Percentiles rank a stretch among this genome's conserved stretches.
phyloP scores from a whole-genome alignment of 37 sponge, comb jelly and placozoan species.

The Crambe crambe region DNA sequence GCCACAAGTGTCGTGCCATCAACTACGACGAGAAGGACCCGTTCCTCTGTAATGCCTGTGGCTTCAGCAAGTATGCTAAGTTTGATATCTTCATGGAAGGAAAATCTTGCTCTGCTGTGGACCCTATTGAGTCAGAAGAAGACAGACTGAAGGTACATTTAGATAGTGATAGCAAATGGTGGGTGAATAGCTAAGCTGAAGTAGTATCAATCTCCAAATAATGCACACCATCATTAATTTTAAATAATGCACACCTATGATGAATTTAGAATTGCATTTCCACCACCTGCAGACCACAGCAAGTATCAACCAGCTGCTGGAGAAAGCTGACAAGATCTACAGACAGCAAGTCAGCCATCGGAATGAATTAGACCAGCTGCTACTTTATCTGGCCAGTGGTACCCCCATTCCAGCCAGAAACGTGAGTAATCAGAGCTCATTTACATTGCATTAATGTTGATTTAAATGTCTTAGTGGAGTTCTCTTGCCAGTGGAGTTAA shows the following conservation, averaged over 20 bases:
- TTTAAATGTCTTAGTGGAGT: too few species aligned
- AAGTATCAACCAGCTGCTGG: slow-evolving; percentile 79
- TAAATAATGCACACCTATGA: too few species aligned
- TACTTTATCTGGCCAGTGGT: slow-evolving; percentile 52
- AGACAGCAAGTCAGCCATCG: slow-evolving; percentile 73
- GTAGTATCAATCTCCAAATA: too few species aligned
- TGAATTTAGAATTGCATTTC: too few species aligned
- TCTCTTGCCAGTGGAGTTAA: slow-evolving; percentile 44
- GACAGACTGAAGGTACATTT: slow-evolving; percentile 88
- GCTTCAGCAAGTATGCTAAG: slow-evolving; percentile 92
- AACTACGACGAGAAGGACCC: slow-evolving; percentile 98
- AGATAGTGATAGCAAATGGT: too few species aligned
- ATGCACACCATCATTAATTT: too few species aligned
- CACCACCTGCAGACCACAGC: slow-evolving; percentile 44
- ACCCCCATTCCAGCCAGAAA: background rate
- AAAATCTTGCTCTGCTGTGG: slow-evolving; percentile 81
- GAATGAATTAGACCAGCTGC: slow-evolving; percentile 73
- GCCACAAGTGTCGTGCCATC: slow-evolving; percentile 96
- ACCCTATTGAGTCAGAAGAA: slow-evolving; percentile 91
- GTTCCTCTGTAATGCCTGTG: slow-evolving; percentile 93
- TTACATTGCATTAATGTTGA: too few species aligned
- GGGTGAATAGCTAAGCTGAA: too few species aligned
- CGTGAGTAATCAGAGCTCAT: too few species aligned
- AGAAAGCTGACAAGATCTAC: slow-evolving; percentile 80
- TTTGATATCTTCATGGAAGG: slow-evolving; percentile 74